A percentile compares a stretch with the other conserved stretches of the same genome.
Conservation (phyloP, 2,888 invertebrate species). For the Bimastos eiseni region DNA sequence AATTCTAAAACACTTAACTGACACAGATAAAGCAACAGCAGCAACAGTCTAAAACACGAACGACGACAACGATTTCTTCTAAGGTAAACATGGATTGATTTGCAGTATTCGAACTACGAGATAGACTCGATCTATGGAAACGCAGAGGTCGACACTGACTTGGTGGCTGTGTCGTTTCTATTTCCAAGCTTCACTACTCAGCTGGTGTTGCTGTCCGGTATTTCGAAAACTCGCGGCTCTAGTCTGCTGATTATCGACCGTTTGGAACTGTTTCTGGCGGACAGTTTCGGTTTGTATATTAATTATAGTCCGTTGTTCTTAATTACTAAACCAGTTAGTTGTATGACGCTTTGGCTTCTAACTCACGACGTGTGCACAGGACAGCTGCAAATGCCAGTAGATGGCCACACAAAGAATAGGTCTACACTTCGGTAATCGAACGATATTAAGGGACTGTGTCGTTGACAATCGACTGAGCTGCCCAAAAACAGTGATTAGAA, state of each 20-base stretch:
- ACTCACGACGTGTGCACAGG: too few species aligned
- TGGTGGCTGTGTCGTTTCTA: not conserved
- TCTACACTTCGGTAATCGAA: too few species aligned
- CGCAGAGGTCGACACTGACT: not conserved
- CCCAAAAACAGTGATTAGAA: too few species aligned
- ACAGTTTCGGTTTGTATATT: not conserved
- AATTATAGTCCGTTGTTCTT: not conserved
- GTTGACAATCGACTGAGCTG: too few species aligned
- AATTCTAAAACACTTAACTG: too few species aligned
- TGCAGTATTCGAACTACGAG: not conserved
- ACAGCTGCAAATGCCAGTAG: too few species aligned
- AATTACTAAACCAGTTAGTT: not conserved
- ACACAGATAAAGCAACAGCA: too few species aligned
- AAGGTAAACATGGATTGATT: not conserved
- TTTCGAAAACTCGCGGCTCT: not conserved
- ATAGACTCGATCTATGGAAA: not conserved
- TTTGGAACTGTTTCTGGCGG: not conserved
- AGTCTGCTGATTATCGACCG: not conserved
- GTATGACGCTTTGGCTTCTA: not conserved
- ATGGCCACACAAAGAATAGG: too few species aligned
- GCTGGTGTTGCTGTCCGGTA: not conserved
- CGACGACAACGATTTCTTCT: not conserved
- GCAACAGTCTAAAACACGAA: too few species aligned
- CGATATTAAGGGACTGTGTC: too few species aligned
- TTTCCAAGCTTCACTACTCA: not conserved